A percentile compares a stretch with the other conserved stretches of the same genome.
These are phyloP conservation scores for Daptonema setosum DNA, from an alignment of 2,888 invertebrate genomes.

Conservation along the genomic window DNA sequence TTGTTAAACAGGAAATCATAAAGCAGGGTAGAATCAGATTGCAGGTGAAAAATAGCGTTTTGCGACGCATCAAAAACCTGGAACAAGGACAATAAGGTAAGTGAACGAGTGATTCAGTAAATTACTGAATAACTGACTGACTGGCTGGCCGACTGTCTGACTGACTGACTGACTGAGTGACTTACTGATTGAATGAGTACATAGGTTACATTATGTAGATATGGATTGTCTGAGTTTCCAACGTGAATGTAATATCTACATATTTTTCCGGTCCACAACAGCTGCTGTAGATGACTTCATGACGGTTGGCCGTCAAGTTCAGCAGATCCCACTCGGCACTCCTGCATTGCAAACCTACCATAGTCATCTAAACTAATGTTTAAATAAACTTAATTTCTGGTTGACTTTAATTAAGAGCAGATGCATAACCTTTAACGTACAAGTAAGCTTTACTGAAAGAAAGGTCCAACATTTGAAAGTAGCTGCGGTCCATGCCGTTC, in stretches of 20 bases:
- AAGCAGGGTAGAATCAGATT: conserved; percentile 27
- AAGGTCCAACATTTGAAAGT: conserved; percentile 20
- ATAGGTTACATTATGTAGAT: too few relatives aligned
- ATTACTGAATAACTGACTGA: too few relatives aligned
- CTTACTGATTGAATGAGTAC: too few relatives aligned
- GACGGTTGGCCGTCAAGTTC: conserved; percentile 19
- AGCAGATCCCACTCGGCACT: conserved; percentile 27
- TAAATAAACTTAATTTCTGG: background rate
- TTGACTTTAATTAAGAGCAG: too few relatives aligned
- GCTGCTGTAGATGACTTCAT: conserved; percentile 23
- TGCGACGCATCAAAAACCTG: conserved; percentile 21
- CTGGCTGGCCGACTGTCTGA: too few relatives aligned
- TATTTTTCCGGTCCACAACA: conserved; percentile 27
- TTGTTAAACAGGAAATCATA: conserved; percentile 24
- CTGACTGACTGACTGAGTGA: too few relatives aligned
- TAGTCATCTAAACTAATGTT: background rate
- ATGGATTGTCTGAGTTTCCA: too few relatives aligned
- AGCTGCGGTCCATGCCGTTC: conserved; percentile 25
- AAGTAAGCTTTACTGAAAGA: too few relatives aligned
- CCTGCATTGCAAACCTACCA: conserved; percentile 9
- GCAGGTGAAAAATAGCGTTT: conserved; percentile 25
- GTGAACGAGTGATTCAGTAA: too few relatives aligned
- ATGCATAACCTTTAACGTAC: too few relatives aligned
- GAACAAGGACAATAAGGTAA: too few relatives aligned
- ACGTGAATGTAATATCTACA: conserved; percentile 24